Conservation (phyloP, 2,888 invertebrate species). For the Tipula vernalis region DNA sequence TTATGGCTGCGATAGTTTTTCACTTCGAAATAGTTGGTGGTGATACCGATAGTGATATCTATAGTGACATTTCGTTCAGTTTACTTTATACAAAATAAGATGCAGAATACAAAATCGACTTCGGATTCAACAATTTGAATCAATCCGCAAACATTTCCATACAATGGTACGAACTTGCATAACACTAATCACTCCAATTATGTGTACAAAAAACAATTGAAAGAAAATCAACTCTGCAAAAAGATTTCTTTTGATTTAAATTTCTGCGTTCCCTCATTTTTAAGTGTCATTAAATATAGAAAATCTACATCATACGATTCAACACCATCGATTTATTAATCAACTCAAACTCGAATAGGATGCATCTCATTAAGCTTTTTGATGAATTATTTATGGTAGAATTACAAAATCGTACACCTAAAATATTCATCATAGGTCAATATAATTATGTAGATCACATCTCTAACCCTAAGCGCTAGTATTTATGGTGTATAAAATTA, state of each 20-base stretch:
- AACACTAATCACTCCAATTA: too few species aligned
- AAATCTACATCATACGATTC: not conserved
- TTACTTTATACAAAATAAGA: too few species aligned
- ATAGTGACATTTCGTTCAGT: too few species aligned
- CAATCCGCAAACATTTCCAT: too few species aligned
- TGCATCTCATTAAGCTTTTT: not conserved
- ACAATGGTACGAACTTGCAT: too few species aligned
- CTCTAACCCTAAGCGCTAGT: not conserved
- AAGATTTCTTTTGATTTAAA: not conserved
- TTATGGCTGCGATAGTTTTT: too few species aligned
- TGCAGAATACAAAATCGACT: too few species aligned
- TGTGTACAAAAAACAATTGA: too few species aligned
- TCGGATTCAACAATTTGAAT: too few species aligned
- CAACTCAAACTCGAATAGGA: not conserved
- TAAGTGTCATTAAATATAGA: not conserved
- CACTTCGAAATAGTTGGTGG: too few species aligned
- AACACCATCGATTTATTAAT: not conserved
- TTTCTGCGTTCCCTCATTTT: not conserved
- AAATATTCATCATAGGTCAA: not conserved
- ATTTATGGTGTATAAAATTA: not conserved
- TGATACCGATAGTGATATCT: too few species aligned
- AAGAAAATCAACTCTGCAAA: too few species aligned
- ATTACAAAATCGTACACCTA: not conserved
- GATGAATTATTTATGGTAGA: not conserved
- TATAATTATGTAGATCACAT: not conserved